Evolutionary conservation across 2,797 vertebrate species (phyloP).

Genomic region (Microctenopoma stevenorrisi): DNA sequence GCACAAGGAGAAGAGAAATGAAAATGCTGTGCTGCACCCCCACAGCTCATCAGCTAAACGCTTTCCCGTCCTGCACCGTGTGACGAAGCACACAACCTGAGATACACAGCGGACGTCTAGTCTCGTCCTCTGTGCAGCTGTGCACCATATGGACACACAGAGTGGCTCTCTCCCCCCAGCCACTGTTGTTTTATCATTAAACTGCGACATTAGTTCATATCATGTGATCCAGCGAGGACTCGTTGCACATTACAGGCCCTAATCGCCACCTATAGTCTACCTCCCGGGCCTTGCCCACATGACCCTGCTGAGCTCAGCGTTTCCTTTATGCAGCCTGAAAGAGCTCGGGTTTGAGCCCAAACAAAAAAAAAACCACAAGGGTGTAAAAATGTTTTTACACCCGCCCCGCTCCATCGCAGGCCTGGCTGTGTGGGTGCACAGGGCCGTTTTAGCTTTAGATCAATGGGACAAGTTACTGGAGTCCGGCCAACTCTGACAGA

Average conservation of each 20-base stretch:
- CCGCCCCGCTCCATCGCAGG: constrained; percentile 64
- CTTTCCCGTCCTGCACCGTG: constrained; percentile 30
- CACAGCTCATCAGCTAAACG: constrained; percentile 7
- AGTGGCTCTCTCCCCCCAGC: constrained; percentile 55
- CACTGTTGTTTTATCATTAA: constrained; percentile 92
- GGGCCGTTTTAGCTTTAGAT: constrained; percentile 77
- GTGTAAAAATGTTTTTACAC: constrained; percentile 90
- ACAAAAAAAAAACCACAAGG: constrained; percentile 89
- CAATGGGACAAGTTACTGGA: constrained; percentile 90
- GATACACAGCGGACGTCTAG: constrained; percentile 91
- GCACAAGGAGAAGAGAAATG: background rate
- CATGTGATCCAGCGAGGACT: constrained; percentile 91
- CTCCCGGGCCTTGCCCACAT: constrained; percentile 85
- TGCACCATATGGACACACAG: constrained; percentile 41
- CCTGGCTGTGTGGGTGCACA: constrained; percentile 71
- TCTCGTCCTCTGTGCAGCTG: constrained; percentile 76
- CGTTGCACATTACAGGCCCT: constrained; percentile 86
- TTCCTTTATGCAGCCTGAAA: constrained; percentile 92
- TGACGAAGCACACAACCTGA: constrained; percentile 83
- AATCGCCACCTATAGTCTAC: constrained; percentile 91
- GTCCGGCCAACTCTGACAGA: constrained; percentile 85
- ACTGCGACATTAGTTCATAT: constrained; percentile 91
- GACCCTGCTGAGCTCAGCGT: constrained; percentile 93
- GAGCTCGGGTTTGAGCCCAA: constrained; percentile 90
- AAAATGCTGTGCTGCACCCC: constrained; percentile 26